A percentile compares a stretch with the other conserved stretches of the same genome.
Conservation (phyloP, 2,888 invertebrate genomes). For the Hirtodrosophila trivittata region DNA sequence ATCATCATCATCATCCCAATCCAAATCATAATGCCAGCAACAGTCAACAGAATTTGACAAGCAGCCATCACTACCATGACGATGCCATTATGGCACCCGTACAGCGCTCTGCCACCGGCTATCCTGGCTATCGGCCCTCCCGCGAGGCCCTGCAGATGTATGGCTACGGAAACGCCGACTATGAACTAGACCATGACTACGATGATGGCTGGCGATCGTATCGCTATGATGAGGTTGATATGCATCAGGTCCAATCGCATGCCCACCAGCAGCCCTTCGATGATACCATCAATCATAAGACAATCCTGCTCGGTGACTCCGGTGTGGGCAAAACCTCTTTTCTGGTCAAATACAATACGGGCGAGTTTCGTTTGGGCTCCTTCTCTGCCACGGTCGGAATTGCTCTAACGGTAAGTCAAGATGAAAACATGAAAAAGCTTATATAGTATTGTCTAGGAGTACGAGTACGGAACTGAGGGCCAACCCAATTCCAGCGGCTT, state of each 20-base stretch:
- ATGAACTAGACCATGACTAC: constrained; percentile 70
- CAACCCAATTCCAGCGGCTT: background rate
- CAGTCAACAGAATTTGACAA: constrained; percentile 68
- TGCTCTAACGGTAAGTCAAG: constrained; percentile 96
- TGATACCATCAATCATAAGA: constrained; percentile 90
- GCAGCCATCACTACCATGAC: constrained; percentile 71
- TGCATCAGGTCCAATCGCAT: constrained; percentile 61
- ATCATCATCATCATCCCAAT: constrained; percentile 59
- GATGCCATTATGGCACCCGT: constrained; percentile 69
- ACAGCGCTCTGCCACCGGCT: constrained; percentile 88
- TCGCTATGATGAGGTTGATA: constrained; percentile 83
- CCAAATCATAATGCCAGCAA: constrained; percentile 39
- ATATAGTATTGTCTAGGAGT: too few relatives aligned
- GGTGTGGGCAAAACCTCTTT: constrained; percentile 97
- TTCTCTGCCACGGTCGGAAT: constrained; percentile 98
- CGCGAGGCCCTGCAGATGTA: constrained; percentile 87
- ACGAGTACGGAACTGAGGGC: too few relatives aligned
- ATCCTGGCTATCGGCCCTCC: constrained; percentile 91
- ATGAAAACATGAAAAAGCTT: too few relatives aligned
- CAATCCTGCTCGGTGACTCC: constrained; percentile 96
- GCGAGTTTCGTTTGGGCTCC: constrained; percentile 94
- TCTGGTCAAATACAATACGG: constrained; percentile 96
- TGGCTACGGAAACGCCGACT: constrained; percentile 80
- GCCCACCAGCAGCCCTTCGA: constrained; percentile 78
- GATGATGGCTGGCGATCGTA: constrained; percentile 83